These are phyloP conservation scores for Notolepis coatsorum DNA, from an alignment of 2,797 vertebrate genomes.

Conservation along the genomic window DNA sequence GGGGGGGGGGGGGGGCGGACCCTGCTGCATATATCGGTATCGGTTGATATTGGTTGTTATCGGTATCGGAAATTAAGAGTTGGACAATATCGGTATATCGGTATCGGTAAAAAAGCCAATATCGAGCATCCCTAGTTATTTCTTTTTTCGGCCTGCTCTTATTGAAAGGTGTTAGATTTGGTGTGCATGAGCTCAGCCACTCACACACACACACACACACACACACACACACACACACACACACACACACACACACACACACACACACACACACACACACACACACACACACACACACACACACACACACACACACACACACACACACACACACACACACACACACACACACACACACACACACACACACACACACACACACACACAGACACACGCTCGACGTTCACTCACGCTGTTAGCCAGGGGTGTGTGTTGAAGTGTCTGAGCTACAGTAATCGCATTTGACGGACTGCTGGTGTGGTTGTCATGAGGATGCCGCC, in stretches of 20 bases:
- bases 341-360: neutral
- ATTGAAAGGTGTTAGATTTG: slow-evolving; percentile 24
- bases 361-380: slow-evolving; percentile 13
- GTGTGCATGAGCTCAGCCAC: neutral
- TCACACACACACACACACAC: slow-evolving; percentile 32
- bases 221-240: neutral
- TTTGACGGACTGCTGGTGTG: slow-evolving; percentile 66
- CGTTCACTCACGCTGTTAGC: slow-evolving; percentile 45
- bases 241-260: neutral
- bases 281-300: neutral
- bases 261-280: slow-evolving; percentile 14
- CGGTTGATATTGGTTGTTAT: too few species aligned
- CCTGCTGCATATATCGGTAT: too few species aligned
- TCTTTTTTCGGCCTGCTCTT: slow-evolving; percentile 3
- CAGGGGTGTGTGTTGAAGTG: slow-evolving; percentile 51
- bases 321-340: neutral
- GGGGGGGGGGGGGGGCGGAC: too few species aligned
- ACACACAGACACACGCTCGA: neutral
- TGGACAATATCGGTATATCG: too few species aligned
- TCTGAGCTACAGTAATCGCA: slow-evolving; percentile 62
- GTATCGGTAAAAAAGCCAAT: too few species aligned
- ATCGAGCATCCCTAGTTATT: too few species aligned
- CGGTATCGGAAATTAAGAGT: too few species aligned
- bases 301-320: slow-evolving; percentile 36
- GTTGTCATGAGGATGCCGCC: slow-evolving; percentile 67